Evolutionary conservation across 2,888 invertebrate species (phyloP).

Genomic region (Hypomecis punctinalis): DNA sequence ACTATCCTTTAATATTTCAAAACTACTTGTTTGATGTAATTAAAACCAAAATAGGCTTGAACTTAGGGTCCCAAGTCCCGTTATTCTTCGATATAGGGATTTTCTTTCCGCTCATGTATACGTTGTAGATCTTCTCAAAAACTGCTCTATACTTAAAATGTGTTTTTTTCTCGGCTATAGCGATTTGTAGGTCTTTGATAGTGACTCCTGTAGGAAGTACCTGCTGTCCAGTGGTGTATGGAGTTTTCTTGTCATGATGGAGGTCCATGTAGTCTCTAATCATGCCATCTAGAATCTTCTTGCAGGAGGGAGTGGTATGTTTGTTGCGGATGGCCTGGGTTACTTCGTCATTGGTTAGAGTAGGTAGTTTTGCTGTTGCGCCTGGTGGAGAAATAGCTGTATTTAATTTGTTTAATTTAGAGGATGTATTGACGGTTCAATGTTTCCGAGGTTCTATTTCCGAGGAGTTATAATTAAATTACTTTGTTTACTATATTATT

Average conservation of each 20-base stretch:
- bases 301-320: constrained; percentile 55
- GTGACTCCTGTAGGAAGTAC: constrained; percentile 64
- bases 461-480: too few relatives aligned
- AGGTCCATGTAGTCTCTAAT: constrained; percentile 77
- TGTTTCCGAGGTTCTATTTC: too few relatives aligned
- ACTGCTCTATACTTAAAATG: constrained; percentile 66
- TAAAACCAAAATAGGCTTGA: constrained; percentile 69
- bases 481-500: too few relatives aligned
- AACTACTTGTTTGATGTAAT: constrained; percentile 62
- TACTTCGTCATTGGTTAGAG: constrained; percentile 65
- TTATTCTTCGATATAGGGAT: constrained; percentile 65
- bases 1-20: not conserved
- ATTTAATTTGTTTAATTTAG: not conserved
- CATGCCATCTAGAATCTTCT: constrained; percentile 71
- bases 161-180: constrained; percentile 55
- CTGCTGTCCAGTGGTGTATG: constrained; percentile 74
- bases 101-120: constrained; percentile 65
- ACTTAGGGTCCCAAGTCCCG: constrained; percentile 71
- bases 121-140: constrained; percentile 66
- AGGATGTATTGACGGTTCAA: too few relatives aligned
- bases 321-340: constrained; percentile 62
- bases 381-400: not conserved
- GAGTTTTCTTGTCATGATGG: constrained; percentile 69
- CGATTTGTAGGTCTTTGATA: constrained; percentile 63
- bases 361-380: constrained; percentile 57